These are phyloP conservation scores for Galleria mellonella DNA, from an alignment of 1,140 invertebrate species.

Conservation along the genomic window DNA sequence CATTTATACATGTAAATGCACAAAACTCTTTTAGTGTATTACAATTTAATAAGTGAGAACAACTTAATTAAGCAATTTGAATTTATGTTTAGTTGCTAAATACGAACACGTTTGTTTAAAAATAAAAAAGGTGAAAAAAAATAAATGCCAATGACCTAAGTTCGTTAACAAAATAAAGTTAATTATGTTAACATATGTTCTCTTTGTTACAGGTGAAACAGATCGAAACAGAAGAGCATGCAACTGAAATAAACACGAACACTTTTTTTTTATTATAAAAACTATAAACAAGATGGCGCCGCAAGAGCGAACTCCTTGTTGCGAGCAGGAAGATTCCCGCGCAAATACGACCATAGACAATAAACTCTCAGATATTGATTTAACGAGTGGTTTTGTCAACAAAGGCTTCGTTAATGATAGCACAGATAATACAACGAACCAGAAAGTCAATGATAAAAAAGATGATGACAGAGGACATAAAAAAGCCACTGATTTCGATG, in stretches of 20 bases:
- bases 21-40: too few species aligned
- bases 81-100: too few species aligned
- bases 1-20: too few species aligned
- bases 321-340: constrained; percentile 43
- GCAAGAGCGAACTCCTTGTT: constrained; percentile 59
- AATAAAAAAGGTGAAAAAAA: too few species aligned
- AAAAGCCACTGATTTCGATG: constrained; percentile 59
- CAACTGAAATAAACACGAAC: constrained; percentile 1
- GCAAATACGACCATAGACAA: constrained; percentile 48
- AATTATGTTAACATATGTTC: not conserved
- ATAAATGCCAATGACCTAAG: too few species aligned
- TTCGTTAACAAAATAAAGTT: too few species aligned
- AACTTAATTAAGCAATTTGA: too few species aligned
- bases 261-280: constrained; percentile 1
- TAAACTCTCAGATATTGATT: constrained; percentile 50
- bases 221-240: constrained; percentile 27
- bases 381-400: constrained; percentile 46
- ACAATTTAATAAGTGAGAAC: too few species aligned
- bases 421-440: constrained; percentile 24
- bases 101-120: too few species aligned
- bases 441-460: constrained; percentile 14
- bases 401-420: constrained; percentile 47
- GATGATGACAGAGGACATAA: constrained; percentile 30
- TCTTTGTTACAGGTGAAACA: constrained; percentile 42
- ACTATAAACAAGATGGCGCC: constrained; percentile 53